phyloP scores from a whole-genome alignment of 2,888 invertebrate species.

The Phania funesta region DNA sequence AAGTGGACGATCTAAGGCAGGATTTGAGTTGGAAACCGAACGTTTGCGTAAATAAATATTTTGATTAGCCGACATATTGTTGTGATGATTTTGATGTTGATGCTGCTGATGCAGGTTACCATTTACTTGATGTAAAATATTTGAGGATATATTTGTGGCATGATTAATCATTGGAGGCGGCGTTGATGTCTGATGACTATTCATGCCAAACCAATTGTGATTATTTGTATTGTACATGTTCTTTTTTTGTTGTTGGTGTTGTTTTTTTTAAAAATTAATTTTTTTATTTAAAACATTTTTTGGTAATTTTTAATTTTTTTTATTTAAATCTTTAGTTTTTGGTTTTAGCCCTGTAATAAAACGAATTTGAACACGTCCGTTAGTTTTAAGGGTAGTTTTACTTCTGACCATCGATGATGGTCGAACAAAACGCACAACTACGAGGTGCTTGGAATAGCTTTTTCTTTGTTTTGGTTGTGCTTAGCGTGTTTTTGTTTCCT shows the following conservation, averaged over 20 bases:
- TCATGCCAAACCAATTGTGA: slow-evolving; percentile 78
- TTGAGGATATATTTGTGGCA: slow-evolving; percentile 29
- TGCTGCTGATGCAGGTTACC: slow-evolving; percentile 32
- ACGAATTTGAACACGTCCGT: slow-evolving; percentile 57
- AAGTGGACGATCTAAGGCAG: slow-evolving; percentile 75
- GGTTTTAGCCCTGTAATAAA: slow-evolving; percentile 28
- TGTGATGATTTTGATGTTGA: slow-evolving; percentile 7
- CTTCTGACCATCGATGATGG: slow-evolving; percentile 75
- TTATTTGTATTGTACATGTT: slow-evolving; percentile 77
- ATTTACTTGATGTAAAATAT: slow-evolving; percentile 58
- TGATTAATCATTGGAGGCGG: slow-evolving; percentile 50
- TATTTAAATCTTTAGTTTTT: slow-evolving; percentile 12
- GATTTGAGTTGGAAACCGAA: slow-evolving; percentile 77
- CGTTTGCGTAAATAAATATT: slow-evolving; percentile 76
- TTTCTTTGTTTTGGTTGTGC: slow-evolving; percentile 56
- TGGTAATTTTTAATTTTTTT: slow-evolving; percentile 22
- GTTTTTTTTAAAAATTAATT: slow-evolving; percentile 48
- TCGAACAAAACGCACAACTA: slow-evolving; percentile 67
- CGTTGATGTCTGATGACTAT: slow-evolving; percentile 66
- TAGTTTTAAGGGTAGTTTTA: slow-evolving; percentile 74
- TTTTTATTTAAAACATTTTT: slow-evolving; percentile 27
- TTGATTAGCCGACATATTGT: slow-evolving; percentile 34
- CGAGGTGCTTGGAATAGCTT: slow-evolving; percentile 41
- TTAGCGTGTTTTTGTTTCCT: slow-evolving; percentile 23
- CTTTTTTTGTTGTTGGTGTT: not conserved